These are phyloP conservation scores for Metridium senile DNA, from an alignment of 92 coral and sea anemone species.

Conservation along the genomic window DNA sequence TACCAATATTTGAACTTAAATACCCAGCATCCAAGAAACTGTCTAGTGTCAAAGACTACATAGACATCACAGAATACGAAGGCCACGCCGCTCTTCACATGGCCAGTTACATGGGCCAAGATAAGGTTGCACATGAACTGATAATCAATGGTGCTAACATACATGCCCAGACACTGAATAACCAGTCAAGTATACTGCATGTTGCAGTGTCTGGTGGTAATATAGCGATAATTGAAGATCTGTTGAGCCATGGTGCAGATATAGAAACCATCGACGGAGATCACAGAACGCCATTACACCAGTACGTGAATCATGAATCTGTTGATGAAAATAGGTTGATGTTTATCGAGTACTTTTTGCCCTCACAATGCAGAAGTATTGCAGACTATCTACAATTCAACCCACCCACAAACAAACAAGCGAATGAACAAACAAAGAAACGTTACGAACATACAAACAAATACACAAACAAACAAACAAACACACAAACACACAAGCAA, in stretches of 20 bases:
- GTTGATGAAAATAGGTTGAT: too few species aligned
- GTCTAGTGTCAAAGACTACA: constrained; percentile 12
- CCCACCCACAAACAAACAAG: too few species aligned
- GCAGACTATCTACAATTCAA: too few species aligned
- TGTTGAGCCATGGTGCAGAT: constrained; percentile 70
- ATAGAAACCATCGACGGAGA: constrained; percentile 49
- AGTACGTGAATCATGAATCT: too few species aligned
- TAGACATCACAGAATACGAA: constrained; percentile 57
- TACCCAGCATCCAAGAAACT: constrained; percentile 48
- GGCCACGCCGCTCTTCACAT: constrained; percentile 50
- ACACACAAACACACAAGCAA: too few species aligned
- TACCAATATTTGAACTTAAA: too few species aligned
- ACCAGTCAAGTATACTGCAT: constrained; percentile 63
- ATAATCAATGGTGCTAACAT: constrained; percentile 67
- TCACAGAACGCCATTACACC: constrained; percentile 77
- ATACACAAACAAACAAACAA: too few species aligned
- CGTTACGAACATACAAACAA: too few species aligned
- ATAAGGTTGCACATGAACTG: constrained; percentile 44
- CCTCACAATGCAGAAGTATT: too few species aligned
- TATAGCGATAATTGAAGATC: constrained; percentile 50
- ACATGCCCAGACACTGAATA: constrained; percentile 21
- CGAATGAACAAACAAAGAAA: too few species aligned
- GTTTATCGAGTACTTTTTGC: too few species aligned
- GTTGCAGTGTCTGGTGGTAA: constrained; percentile 62
- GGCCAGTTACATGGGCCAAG: constrained; percentile 52